Conservation (phyloP, 2,797 vertebrate genomes). For the Dromococcyx pavoninus region DNA sequence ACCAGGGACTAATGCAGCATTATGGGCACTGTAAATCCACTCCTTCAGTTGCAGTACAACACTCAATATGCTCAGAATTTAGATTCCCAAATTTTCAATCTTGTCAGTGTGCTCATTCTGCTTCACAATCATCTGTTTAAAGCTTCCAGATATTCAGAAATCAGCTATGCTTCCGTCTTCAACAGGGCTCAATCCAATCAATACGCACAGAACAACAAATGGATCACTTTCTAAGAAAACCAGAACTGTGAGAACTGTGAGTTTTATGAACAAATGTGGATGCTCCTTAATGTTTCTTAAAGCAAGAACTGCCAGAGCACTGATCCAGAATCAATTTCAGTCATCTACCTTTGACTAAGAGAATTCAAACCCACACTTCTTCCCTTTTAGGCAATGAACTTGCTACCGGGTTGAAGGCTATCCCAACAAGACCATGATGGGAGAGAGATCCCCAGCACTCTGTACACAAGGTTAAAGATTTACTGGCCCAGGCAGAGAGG, state of each 20-base stretch:
- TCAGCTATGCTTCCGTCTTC: neutral
- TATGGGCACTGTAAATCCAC: neutral
- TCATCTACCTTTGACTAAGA: neutral
- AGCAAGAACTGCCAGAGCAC: neutral
- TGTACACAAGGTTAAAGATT: neutral
- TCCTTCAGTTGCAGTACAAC: neutral
- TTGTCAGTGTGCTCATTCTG: neutral
- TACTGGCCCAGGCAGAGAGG: neutral
- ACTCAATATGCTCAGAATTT: neutral
- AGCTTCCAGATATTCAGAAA: neutral
- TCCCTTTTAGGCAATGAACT: neutral
- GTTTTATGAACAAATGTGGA: neutral
- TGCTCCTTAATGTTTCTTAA: neutral
- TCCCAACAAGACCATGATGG: neutral
- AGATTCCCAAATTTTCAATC: neutral
- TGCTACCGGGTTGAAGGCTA: neutral
- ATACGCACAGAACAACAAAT: neutral
- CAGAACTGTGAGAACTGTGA: neutral
- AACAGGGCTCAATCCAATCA: neutral
- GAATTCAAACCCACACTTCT: neutral
- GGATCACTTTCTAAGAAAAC: neutral
- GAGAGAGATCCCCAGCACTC: neutral
- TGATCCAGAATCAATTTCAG: neutral
- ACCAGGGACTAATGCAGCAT: neutral
- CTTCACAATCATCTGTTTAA: neutral